Base-by-base conservation (phyloP, 2,797 vertebrate genomes). In the Cyprinella venusta region DNA sequence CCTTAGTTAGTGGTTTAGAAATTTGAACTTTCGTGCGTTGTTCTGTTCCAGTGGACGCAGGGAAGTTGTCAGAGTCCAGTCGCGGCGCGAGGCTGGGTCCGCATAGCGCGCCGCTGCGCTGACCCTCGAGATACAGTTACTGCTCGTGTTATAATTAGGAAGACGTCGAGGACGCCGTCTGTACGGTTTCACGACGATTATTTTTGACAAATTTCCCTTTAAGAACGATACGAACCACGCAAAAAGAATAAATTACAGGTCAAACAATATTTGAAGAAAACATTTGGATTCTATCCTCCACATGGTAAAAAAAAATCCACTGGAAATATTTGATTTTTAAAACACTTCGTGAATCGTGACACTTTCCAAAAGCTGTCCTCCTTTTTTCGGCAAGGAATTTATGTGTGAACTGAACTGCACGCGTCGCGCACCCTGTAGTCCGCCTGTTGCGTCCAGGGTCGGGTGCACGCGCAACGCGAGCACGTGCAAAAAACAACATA, bases 71-170 rank as follows among this genome's bases (percentile, higher is more conserved):
- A 82, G 50, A 67, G 61, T 79, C 64, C 76, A 64, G 64, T 38
- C 33, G 26, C 6, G 19, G 74, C 26, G 67, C 48, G 82, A 45
- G 19, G 21, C 83, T 81, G 40, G 67, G 78, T n/a, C 65, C 80
- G 84, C 90, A 90, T 78, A 19, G 68, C 59, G 84, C 87, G 68
- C 82, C 59, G 83, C 81, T 69, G 54, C 59, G 84, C 81, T 69
- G 54, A 83, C 79, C 81, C 75, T 30, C 26, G 30, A 83, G 79
- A 85, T 88, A 78, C 71, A 80, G 74, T 87, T 86, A 79, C 88
- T 45, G 54, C 72, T 76, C 87, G 88, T 50, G 86, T 82, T 94
- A 92, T 92, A 88, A 91, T 88, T 89, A 92, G 88, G 77, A 82
- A n/a, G 82, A 85, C 38, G 65, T 38, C 5, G 24, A 81, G n/a